These are phyloP conservation scores for Artemia sp. DNA, from an alignment of 2,888 invertebrate species.

Conservation along the genomic window DNA sequence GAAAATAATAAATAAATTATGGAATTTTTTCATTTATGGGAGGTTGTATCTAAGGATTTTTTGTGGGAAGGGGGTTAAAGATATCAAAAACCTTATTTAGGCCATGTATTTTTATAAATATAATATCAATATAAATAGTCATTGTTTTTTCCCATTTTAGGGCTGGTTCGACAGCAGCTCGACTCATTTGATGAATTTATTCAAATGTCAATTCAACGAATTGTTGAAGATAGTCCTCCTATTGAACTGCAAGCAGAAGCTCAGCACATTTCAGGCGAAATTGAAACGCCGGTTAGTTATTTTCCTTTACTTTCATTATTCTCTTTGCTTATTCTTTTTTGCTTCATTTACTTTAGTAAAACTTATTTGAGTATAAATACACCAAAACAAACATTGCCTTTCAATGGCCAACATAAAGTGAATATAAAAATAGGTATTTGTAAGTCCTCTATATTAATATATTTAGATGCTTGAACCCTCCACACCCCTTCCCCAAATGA, in stretches of 20 bases:
- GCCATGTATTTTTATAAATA: background rate
- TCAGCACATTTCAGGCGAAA: slow-evolving; percentile 82
- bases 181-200: slow-evolving; percentile 99
- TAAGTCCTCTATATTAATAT: too few relatives aligned
- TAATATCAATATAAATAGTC: background rate
- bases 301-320: slow-evolving; percentile 15
- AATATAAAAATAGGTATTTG: too few relatives aligned
- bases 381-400: too few relatives aligned
- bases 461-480: too few relatives aligned
- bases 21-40: too few relatives aligned
- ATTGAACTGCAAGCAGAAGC: slow-evolving; percentile 94
- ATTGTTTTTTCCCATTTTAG: slow-evolving; percentile 28
- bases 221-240: slow-evolving; percentile 96
- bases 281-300: slow-evolving; percentile 55
- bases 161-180: slow-evolving; percentile 85
- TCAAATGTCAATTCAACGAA: slow-evolving; percentile 98
- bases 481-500: too few relatives aligned
- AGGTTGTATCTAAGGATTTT: slow-evolving; percentile 28
- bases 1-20: too few relatives aligned
- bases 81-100: background rate
- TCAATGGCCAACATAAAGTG: too few relatives aligned
- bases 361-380: background rate
- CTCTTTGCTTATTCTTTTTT: too few relatives aligned
- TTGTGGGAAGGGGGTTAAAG: background rate
- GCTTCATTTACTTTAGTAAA: background rate